Evolutionary conservation across 1,140 invertebrate species (phyloP), one percentile per base, ranked within the genome.

Genomic region (Chelonus insularis): DNA sequence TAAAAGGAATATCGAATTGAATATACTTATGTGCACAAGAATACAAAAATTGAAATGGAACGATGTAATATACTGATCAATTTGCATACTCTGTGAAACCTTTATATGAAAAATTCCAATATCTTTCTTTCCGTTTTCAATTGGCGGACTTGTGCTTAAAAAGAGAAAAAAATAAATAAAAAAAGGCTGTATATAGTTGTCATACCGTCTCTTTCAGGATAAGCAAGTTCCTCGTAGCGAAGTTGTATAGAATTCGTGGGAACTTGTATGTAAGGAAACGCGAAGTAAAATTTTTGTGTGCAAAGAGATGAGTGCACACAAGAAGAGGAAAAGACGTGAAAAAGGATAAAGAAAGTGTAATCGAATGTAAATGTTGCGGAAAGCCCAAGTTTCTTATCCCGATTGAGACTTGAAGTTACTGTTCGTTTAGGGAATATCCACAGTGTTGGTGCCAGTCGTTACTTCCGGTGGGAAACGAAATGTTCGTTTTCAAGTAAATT

Each of bases 361-460:
- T 71, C 68, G 70, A 74, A 74, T 76, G 75, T 76, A 77, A 77
- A 75, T 76, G 72, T 76, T 72, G 68, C 68, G 72, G 68, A 72
- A 75, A 74, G 67, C 67, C 67, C 62, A 68, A 68, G 66, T 66
- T 67, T 65, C 66, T 76, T 75, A 74, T 72, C 70, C 66, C 54
- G 62, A 68, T 65, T 57, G 60, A 50, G 69, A 66, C 50, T 59
- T 57, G 62, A 54, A 68, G 47, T 56, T 56, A 43, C 54, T 37
- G 54, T 37, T 20, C 39, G 37, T 32, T 18, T 43, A 43, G 21
- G 21, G 54, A 43, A 43, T 43, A 56, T 32, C 54, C 39, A 56
- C 21, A 36, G 37, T 20, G 7, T 16, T 45, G n/a, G 47, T 57
- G 48, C 51, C 63, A 62, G 39, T 66, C 64, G 64, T 68, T 56